Evolutionary conservation across 1,140 invertebrate genomes (phyloP).

Genomic region (Penaeus chinensis): DNA sequence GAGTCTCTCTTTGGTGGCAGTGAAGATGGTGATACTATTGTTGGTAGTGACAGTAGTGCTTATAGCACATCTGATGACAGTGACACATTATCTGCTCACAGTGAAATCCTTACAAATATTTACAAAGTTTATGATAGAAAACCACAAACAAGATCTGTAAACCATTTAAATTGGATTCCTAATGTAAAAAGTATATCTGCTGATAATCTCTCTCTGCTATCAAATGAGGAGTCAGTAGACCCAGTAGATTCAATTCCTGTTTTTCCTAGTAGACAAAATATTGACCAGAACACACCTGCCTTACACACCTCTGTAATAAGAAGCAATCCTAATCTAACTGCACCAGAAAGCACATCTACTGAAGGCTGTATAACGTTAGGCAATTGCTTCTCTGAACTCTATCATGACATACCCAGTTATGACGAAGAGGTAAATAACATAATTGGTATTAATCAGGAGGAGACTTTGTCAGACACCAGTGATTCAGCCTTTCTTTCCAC

Average conservation of each 20-base stretch:
- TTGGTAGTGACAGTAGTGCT: slow-evolving; percentile 26
- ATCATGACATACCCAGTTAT: no score
- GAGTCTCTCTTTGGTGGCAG: slow-evolving; percentile 23
- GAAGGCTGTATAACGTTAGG: no score
- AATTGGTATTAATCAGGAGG: not conserved
- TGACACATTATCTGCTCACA: slow-evolving; percentile 10
- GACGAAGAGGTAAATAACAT: not conserved
- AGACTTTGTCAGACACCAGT: slow-evolving; percentile 8
- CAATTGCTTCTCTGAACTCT: no score
- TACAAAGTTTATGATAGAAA: not conserved
- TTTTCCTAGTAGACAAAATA: not conserved
- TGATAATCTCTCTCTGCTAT: slow-evolving; percentile 40
- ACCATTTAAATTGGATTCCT: no score
- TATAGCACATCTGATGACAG: not conserved
- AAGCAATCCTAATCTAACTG: no score
- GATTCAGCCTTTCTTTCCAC: slow-evolving; percentile 6
- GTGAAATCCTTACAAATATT: not conserved
- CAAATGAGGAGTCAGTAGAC: slow-evolving; percentile 45
- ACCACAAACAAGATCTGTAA: no score
- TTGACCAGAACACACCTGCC: no score
- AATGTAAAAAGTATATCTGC: no score
- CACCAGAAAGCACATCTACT: no score
- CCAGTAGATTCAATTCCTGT: slow-evolving; percentile 8
- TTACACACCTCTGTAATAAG: no score
- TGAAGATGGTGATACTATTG: slow-evolving; percentile 41